Conservation (phyloP, 2,888 invertebrate genomes). For the Melinopterus prodromus region DNA sequence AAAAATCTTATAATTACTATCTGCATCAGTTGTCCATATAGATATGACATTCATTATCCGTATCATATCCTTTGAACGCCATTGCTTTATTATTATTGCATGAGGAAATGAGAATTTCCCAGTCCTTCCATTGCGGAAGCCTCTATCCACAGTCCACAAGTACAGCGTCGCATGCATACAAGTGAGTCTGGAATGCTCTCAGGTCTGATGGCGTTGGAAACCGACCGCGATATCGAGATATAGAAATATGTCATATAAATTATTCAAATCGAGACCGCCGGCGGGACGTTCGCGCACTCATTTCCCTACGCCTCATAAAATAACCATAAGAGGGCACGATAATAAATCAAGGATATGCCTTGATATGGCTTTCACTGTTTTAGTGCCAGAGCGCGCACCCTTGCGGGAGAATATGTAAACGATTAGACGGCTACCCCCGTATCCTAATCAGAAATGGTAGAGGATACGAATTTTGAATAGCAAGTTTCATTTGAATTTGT, state of each 20-base stretch:
- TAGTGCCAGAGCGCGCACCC: not conserved
- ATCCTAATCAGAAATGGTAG: not conserved
- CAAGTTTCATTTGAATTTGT: not conserved
- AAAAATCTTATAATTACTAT: too few species aligned
- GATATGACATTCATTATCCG: too few species aligned
- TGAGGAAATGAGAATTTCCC: not conserved
- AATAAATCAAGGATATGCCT: conserved; percentile 21
- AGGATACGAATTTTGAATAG: not conserved
- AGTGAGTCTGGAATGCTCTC: not conserved
- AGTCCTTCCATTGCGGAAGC: not conserved
- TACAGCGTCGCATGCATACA: not conserved
- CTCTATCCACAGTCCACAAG: not conserved
- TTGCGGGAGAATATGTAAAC: not conserved
- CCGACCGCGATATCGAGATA: conserved; percentile 19
- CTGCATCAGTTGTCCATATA: too few species aligned
- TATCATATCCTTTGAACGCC: too few species aligned
- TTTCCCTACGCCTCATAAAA: conserved; percentile 20
- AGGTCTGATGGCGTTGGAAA: not conserved
- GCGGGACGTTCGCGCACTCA: conserved; percentile 19
- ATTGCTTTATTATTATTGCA: not conserved
- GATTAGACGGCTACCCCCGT: not conserved
- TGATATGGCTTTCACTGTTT: conserved; percentile 6
- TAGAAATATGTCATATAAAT: conserved; percentile 26
- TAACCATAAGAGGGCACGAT: conserved; percentile 19
- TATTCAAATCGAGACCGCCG: conserved; percentile 22